A percentile compares a stretch with the other conserved stretches of the same genome.
Conservation (phyloP, 2,113 vertebrate species). For the Cyanistes caeruleus region DNA sequence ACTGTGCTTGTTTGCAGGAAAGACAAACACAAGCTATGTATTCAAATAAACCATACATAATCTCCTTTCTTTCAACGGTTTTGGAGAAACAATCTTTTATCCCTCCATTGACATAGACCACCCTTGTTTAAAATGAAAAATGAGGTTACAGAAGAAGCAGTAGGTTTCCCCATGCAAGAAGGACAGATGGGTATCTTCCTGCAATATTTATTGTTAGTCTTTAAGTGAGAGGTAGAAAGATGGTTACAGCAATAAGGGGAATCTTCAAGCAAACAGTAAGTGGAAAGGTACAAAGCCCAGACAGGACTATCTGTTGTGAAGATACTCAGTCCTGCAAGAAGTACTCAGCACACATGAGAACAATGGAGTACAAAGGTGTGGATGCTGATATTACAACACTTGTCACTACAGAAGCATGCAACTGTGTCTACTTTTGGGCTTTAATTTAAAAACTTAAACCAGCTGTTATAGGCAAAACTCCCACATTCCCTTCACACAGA, state of each 20-base stretch:
- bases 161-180: background rate
- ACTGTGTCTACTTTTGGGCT: background rate
- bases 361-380: fast-evolving
- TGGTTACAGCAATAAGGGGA: background rate
- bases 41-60: background rate
- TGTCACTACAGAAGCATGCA: background rate
- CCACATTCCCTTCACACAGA: background rate
- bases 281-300: background rate
- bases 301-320: background rate
- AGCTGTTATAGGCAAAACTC: background rate
- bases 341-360: background rate
- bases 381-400: background rate
- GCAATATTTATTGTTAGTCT: background rate
- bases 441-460: background rate
- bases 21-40: background rate
- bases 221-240: background rate
- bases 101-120: background rate
- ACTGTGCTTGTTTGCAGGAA: background rate
- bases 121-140: background rate
- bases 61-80: background rate
- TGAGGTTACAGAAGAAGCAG: background rate
- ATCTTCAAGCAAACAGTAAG: background rate
- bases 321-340: background rate
- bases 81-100: background rate
- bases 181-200: background rate